Evolutionary conservation across 1,140 invertebrate species (phyloP), one percentile per base, ranked within the genome.

Genomic region (Halyomorpha halys): DNA sequence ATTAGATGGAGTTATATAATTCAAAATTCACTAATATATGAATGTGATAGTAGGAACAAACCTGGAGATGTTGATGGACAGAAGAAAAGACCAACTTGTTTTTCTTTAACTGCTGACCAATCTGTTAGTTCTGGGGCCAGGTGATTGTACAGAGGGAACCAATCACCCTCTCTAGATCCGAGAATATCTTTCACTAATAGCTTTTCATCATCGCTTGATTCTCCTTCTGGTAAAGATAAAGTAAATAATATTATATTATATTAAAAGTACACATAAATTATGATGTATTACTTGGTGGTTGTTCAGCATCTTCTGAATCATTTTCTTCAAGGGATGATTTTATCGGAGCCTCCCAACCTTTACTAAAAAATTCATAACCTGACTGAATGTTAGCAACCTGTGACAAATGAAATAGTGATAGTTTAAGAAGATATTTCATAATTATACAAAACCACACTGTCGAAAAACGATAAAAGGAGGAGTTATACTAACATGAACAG

Each of bases 321-420:
- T 66, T 56, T 47, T 61, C 18, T 47, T 56, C 39, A 19, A 13
- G 19, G 23, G n/a, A 23, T 23, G 64, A 62, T 63, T 53, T 61
- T 15, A 60, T 30, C 15, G 44, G 23, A 11, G n/a, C 25, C 54
- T 69, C 68, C 66, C 69, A 69, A 16, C 69, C 68, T 65, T 69
- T 71, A 14, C 68, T 73, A 61, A 73, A 72, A 60, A 73, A 72
- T 59, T 73, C 68, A 45, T 65, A 69, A 45, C 66, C 65, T 18
- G 66, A 67, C 44, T 69, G 66, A 47, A 64, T 59, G 61, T 62
- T 64, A 23, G 67, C 53, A 53, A 70, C 21, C 68, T 69, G 61
- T 18, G 63, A 45, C 19, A 25, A 49, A 63, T 59, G 34, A 69
- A 44, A 27, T 63, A 34, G 15, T 21, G 30, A 56, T 19, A 49